phyloP scores from a whole-genome alignment of 2,888 invertebrate species.

The Elysia crispata region DNA sequence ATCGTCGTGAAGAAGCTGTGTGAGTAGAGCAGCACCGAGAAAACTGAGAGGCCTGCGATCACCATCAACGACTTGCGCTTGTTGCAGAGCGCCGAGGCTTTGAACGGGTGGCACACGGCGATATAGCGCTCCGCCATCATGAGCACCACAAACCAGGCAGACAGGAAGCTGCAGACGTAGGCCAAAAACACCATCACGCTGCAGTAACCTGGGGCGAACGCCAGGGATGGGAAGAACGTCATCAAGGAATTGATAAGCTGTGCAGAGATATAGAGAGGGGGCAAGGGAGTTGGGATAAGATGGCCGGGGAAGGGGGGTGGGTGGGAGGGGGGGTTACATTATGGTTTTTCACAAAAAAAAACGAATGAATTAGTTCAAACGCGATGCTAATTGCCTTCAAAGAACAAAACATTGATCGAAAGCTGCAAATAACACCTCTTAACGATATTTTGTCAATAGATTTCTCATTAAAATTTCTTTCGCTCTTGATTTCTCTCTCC shows the following conservation, averaged over 20 bases:
- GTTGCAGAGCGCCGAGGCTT: constrained; percentile 69
- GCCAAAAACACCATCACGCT: constrained; percentile 64
- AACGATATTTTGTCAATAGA: too few species aligned
- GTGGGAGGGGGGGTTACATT: too few species aligned
- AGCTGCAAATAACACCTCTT: too few species aligned
- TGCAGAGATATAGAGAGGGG: too few species aligned
- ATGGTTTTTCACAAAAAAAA: too few species aligned
- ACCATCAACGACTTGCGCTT: constrained; percentile 57
- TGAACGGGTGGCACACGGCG: constrained; percentile 87
- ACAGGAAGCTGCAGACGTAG: constrained; percentile 86
- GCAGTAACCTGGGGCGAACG: constrained; percentile 81
- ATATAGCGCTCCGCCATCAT: constrained; percentile 91
- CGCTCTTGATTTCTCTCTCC: too few species aligned
- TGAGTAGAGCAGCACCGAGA: constrained; percentile 62
- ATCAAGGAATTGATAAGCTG: constrained; percentile 79
- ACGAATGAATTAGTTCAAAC: too few species aligned
- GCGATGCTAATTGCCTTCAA: too few species aligned
- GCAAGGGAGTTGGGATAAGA: too few species aligned
- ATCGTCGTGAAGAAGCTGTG: constrained; percentile 65
- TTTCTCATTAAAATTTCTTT: too few species aligned
- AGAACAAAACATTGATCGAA: too few species aligned
- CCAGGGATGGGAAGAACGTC: constrained; percentile 54
- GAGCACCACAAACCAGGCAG: constrained; percentile 91
- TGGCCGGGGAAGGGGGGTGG: too few species aligned
- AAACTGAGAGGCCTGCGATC: constrained; percentile 51